These are phyloP conservation scores for Argopecten irradians DNA, from an alignment of 1,140 invertebrate genomes.

Conservation along the genomic window DNA sequence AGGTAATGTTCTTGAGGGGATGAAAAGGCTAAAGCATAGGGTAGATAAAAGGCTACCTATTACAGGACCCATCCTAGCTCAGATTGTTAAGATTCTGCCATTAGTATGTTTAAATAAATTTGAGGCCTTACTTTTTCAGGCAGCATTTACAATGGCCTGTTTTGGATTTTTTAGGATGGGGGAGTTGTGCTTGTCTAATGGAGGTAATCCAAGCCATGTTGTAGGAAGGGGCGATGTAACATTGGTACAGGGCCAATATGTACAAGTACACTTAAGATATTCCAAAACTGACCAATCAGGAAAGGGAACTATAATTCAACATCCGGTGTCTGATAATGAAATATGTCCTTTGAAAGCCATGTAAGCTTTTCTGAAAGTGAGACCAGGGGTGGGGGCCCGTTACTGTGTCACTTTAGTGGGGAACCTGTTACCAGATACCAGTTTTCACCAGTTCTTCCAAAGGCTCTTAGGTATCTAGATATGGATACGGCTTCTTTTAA, in stretches of 20 bases:
- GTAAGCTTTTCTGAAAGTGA: neutral
- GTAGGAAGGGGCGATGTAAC: neutral
- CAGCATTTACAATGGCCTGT: conserved; percentile 30
- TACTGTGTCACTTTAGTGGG: conserved; percentile 35
- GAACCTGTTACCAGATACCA: conserved; percentile 28
- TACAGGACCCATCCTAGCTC: conserved; percentile 19
- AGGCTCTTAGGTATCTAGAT: no score
- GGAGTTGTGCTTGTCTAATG: neutral
- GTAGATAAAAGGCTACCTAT: conserved; percentile 27
- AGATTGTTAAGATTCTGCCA: conserved; percentile 2
- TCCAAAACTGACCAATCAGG: conserved; percentile 30
- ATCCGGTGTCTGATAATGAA: neutral
- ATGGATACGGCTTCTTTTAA: no score
- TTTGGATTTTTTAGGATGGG: conserved; percentile 28
- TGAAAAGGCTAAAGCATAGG: neutral
- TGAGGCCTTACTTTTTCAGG: conserved; percentile 30
- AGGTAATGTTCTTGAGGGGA: conserved; percentile 28
- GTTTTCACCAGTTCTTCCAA: conserved; percentile 16
- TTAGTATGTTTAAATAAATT: neutral
- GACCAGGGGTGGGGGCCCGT: conserved; percentile 25
- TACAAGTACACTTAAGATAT: neutral
- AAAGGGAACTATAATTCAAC: neutral
- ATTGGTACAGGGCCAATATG: neutral
- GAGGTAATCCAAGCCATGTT: neutral
- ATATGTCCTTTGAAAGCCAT: neutral